These are phyloP conservation scores for Odontomyia ornata DNA, from an alignment of 2,888 invertebrate species.

Conservation along the genomic window DNA sequence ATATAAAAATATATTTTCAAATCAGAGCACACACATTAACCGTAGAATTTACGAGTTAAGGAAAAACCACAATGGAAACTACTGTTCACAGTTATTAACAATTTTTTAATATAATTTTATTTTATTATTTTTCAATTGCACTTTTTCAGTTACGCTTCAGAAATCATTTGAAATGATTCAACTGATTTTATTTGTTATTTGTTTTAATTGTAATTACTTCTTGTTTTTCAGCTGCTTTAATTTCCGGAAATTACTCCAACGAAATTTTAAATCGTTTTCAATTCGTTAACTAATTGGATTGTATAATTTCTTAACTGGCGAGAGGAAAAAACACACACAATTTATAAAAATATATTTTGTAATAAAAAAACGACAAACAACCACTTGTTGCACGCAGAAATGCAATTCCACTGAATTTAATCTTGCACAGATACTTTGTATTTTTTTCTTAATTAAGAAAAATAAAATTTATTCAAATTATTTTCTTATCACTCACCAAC, in stretches of 20 bases:
- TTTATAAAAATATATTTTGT: neutral
- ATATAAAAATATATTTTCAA: too few species aligned
- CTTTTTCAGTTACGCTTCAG: too few species aligned
- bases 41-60: too few species aligned
- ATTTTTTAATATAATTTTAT: neutral
- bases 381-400: slow-evolving; percentile 36
- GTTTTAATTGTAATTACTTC: neutral
- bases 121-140: neutral
- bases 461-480: too few species aligned
- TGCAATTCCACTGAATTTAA: too few species aligned
- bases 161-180: too few species aligned
- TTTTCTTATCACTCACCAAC: too few species aligned
- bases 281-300: neutral
- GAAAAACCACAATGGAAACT: neutral
- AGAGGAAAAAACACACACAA: neutral
- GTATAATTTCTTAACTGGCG: neutral
- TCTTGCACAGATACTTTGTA: too few species aligned
- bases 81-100: neutral
- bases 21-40: too few species aligned
- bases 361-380: neutral
- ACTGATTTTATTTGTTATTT: neutral
- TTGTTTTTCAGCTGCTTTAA: neutral
- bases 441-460: neutral
- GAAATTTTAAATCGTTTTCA: neutral
- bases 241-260: too few species aligned